phyloP scores from a whole-genome alignment of 2,888 invertebrate species.

The Macaria notata region DNA sequence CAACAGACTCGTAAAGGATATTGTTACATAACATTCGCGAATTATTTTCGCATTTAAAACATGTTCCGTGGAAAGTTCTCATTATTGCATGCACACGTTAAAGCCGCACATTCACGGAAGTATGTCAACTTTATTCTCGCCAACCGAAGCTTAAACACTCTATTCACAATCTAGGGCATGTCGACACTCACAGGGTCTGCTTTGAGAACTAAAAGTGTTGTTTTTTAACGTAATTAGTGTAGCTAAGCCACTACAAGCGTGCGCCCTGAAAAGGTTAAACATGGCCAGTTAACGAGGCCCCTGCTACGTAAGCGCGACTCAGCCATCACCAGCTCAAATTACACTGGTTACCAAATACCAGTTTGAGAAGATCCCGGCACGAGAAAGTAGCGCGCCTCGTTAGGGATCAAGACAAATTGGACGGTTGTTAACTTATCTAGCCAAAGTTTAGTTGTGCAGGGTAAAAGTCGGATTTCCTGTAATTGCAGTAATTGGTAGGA shows the following conservation, averaged over 20 bases:
- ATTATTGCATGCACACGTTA: background rate
- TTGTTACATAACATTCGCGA: conserved; percentile 35
- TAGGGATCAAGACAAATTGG: conserved; percentile 22
- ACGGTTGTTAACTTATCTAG: conserved; percentile 26
- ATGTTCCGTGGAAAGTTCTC: conserved; percentile 36
- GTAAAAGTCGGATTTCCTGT: conserved; percentile 12
- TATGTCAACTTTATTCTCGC: conserved; percentile 15
- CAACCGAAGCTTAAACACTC: conserved; percentile 14
- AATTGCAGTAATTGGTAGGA: conserved; percentile 14
- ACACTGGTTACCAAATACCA: conserved; percentile 23
- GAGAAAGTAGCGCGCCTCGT: conserved; percentile 12
- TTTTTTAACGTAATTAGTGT: conserved; percentile 75
- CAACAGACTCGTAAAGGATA: too few species aligned
- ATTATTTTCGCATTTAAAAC: background rate
- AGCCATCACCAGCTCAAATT: conserved; percentile 21
- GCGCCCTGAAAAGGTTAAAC: conserved; percentile 45
- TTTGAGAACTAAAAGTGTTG: conserved; percentile 59
- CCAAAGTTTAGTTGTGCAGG: conserved; percentile 16
- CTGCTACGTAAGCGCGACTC: background rate
- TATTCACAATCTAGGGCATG: conserved; percentile 48
- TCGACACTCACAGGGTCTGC: conserved; percentile 41
- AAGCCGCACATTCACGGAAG: conserved; percentile 6
- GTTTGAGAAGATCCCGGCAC: conserved; percentile 20
- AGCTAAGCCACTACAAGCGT: conserved; percentile 50
- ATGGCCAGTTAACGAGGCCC: conserved; percentile 37